Conservation (phyloP, 2,113 vertebrate species). For the Hucho hucho region DNA sequence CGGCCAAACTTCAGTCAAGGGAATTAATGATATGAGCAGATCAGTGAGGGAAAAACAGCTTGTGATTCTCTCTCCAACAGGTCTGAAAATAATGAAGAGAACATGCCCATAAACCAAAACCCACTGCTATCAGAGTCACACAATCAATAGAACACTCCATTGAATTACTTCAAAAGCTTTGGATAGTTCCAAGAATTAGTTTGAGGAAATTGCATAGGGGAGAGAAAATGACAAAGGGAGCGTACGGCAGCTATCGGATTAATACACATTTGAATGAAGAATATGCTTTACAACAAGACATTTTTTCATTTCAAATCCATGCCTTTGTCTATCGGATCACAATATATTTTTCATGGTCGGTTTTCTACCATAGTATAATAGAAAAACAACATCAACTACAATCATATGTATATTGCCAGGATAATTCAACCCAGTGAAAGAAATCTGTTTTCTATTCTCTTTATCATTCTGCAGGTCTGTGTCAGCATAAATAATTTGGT, state of each 20-base stretch:
- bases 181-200: conserved; percentile 58
- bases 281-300: neutral
- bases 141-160: conserved; percentile 70
- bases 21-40: conserved; percentile 97
- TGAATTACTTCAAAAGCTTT: conserved; percentile 62
- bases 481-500: conserved; percentile 36
- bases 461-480: conserved; percentile 53
- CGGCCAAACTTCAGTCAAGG: conserved; percentile 87
- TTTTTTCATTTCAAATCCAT: neutral
- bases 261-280: neutral
- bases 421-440: conserved; percentile 58
- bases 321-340: neutral
- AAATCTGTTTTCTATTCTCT: conserved; percentile 49
- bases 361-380: neutral
- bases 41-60: conserved; percentile 89
- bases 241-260: too few relatives aligned
- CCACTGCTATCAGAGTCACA: conserved; percentile 13
- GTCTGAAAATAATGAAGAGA: conserved; percentile 92
- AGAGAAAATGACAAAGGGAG: too few relatives aligned
- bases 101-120: conserved; percentile 80
- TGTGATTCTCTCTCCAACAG: conserved; percentile 88
- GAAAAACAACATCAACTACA: neutral
- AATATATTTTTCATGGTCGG: neutral
- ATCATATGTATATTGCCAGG: conserved; percentile 23
- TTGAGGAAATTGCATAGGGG: conserved; percentile 39